phyloP scores from a whole-genome alignment of 2,113 vertebrate species.

The Trachemys scripta region DNA sequence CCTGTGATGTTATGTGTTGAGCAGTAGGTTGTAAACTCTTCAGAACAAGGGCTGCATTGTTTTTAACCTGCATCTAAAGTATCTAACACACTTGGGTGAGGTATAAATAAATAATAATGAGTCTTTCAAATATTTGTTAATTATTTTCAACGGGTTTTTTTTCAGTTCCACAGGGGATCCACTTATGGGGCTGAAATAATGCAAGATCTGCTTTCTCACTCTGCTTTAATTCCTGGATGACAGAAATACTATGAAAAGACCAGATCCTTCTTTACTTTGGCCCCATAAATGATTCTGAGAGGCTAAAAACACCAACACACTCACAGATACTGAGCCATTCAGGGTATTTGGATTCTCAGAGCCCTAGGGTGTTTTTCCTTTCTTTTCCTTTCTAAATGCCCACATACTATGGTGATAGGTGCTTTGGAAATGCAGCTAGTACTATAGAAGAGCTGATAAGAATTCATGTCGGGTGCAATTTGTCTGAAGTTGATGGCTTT shows the following conservation, averaged over 20 bases:
- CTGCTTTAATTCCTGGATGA: background rate
- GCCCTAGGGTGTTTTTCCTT: background rate
- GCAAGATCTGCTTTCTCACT: background rate
- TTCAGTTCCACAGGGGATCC: background rate
- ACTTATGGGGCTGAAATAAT: background rate
- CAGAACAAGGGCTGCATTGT: rapidly evolving
- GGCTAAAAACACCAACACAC: background rate
- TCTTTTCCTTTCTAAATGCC: background rate
- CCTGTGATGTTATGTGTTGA: too few relatives aligned
- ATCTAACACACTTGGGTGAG: background rate
- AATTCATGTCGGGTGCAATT: background rate
- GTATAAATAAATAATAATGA: rapidly evolving
- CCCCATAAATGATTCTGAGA: background rate
- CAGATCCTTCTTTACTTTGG: background rate
- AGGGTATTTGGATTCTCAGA: background rate
- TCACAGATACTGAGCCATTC: background rate
- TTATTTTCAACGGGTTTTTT: background rate
- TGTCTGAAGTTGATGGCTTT: background rate
- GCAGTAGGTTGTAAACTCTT: background rate
- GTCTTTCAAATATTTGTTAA: background rate
- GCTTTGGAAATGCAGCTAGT: background rate
- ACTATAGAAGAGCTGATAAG: background rate
- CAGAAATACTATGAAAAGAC: background rate
- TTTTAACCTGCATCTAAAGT: background rate
- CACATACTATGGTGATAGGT: background rate